Base-by-base conservation (phyloP, 2,888 invertebrate genomes). In the Thelaira solivaga region DNA sequence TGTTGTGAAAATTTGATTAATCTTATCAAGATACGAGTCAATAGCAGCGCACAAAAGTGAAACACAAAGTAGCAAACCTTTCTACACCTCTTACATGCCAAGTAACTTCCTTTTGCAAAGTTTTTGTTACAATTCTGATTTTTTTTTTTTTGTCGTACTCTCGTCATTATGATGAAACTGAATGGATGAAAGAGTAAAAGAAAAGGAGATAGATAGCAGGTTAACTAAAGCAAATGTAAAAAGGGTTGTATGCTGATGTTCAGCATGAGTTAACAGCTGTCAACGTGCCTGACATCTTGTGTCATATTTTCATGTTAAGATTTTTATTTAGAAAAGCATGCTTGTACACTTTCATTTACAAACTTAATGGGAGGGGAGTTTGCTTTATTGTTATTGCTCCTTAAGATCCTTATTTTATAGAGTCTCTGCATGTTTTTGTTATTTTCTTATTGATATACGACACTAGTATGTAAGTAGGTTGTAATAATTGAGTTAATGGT, bases 1-100 rank as follows among this genome's bases (percentile, higher is more conserved):
- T 85, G 86, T 86, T 85, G 84, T 86, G 88, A 87, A 88, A 88
- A 88, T 88, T 88, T 88, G 88, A 88, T 88, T 88, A 88, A 88
- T 88, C 88, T 88, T 86, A 87, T 88, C 86, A 87, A 85, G 87
- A 85, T 85, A 82, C 80, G 77, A 80, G 76, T 72, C 71, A 74
- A 69, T 64, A 55, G 47, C 53, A 68, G 67, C 45, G 39, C 29
- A 49, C 43, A 65, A 47, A 43, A 59, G 16, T 24, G n/a, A 61
- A 53, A 41, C 39, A 55, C 8, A 31, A 47, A 72, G 34, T 72
- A 57, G 51, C 64, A 69, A 78, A 69, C 73, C 78, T 71, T 74
- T 69, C 65, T 61, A 65, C 69, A 78, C 69, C 69, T 78, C 47
- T 26, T 39, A 20, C 43, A 68, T 41, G 24, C 4, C 24, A 55